Base-by-base conservation (phyloP, 2,113 vertebrate species). In the Trinectes maculatus region DNA sequence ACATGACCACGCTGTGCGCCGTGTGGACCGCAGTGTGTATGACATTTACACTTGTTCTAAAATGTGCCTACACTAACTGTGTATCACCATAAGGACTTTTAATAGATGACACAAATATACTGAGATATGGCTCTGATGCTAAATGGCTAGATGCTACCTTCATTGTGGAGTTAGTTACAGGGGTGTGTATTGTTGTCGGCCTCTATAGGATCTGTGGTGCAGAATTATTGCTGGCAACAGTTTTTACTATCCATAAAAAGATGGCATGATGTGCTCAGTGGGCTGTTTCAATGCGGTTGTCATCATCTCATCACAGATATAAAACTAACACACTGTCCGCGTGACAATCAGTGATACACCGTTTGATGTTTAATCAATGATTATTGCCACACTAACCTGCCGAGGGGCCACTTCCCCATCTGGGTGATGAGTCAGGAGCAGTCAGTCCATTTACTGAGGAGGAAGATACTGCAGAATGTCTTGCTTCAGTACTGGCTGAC, bases 381-480 rank as follows among this genome's bases (percentile, higher is more conserved):
- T 47, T 15, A 28, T n/a, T 0, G 5, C 37, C 28, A 6, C 33
- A 89, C 91, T 79, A 24, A 92, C 91, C 89, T 91, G 82, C 47
- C 44, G 83, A 56, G 34, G 70, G 39, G 70, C 63, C 70, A 15
- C 53, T 75, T 21, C 10, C 31, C 7, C 18, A 18, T 21, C 18
- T 77, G 47, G 65, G 58, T 26, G 62, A 49, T 10, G 71, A 60
- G 2, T 8, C 62, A 49, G 64, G 48, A 56, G 39, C 3, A 44
- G 49, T 7, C 39, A 55, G 44, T 74, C 75, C 65, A 19, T 71
- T 82, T 10, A 66, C 5, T 31, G 70, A 62, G 36, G 80, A 19
- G 26, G 67, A 19, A 34, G 67, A 74, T 24, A 53, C 18, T 3
- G 28, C 40, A 13, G 61, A 34, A 57, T 25, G 80, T 39, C 16